A percentile compares a stretch with the other conserved stretches of the same genome.
phyloP scores from a whole-genome alignment of 2,113 vertebrate genomes.

The Odontophorus gujanensis region DNA sequence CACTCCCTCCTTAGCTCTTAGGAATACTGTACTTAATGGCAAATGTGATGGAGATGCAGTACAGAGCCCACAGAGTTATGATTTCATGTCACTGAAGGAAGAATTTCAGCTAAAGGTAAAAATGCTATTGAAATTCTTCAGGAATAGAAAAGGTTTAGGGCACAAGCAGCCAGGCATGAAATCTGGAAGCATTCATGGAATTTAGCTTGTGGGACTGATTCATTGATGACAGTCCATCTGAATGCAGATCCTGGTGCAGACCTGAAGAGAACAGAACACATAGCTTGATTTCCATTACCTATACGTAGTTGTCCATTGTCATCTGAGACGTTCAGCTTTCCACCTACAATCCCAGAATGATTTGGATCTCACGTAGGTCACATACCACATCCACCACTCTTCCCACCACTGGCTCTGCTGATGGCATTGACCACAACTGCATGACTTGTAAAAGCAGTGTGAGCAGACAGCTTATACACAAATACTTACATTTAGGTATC shows the following conservation, averaged over 20 bases:
- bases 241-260: accelerated
- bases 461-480: background rate
- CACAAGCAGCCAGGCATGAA: background rate
- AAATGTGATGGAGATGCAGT: background rate
- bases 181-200: background rate
- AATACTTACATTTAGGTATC: background rate
- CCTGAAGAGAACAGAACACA: background rate
- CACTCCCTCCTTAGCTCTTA: background rate
- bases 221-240: background rate
- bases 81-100: background rate
- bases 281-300: background rate
- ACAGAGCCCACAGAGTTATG: background rate
- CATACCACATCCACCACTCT: background rate
- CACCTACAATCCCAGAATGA: background rate
- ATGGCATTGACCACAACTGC: background rate
- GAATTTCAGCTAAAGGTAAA: background rate
- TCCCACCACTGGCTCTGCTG: background rate
- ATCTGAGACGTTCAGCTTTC: background rate
- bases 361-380: background rate
- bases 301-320: background rate
- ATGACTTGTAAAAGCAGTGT: background rate
- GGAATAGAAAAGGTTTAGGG: background rate
- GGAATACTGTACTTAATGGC: background rate
- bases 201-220: background rate
- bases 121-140: background rate